These are phyloP conservation scores for Myrmecophaga tridactyla DNA, from an alignment of 2,113 vertebrate species.

Conservation along the genomic window DNA sequence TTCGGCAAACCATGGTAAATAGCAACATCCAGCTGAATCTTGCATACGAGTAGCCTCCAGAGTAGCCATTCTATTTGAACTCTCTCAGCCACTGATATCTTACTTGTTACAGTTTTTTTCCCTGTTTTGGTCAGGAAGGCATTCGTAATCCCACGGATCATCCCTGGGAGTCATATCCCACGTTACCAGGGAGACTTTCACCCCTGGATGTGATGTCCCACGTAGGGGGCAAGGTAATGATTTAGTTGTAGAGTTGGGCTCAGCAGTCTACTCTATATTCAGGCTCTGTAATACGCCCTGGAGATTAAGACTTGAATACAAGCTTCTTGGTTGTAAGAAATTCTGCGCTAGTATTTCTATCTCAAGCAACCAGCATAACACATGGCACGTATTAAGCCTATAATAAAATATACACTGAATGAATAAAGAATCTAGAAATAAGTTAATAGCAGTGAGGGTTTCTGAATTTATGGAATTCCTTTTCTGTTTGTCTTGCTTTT, in stretches of 20 bases:
- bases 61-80: too few species aligned
- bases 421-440: not conserved
- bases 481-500: not conserved
- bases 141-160: too few species aligned
- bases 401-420: not conserved
- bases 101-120: too few species aligned
- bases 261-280: not conserved
- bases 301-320: not conserved
- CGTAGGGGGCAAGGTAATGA: too few species aligned
- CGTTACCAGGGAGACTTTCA: too few species aligned
- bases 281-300: not conserved
- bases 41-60: too few species aligned
- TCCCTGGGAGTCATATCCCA: too few species aligned
- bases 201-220: too few species aligned
- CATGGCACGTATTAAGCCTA: not conserved
- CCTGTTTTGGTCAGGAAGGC: too few species aligned
- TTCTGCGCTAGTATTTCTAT: not conserved
- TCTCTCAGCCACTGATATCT: too few species aligned
- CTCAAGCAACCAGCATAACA: not conserved
- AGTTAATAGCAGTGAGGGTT: not conserved
- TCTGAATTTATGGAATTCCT: not conserved
- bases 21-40: too few species aligned
- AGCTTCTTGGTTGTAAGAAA: not conserved
- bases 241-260: not conserved
- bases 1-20: too few species aligned